Conservation (phyloP, 2,797 vertebrate species). For the Pseudochromis fuscus region DNA sequence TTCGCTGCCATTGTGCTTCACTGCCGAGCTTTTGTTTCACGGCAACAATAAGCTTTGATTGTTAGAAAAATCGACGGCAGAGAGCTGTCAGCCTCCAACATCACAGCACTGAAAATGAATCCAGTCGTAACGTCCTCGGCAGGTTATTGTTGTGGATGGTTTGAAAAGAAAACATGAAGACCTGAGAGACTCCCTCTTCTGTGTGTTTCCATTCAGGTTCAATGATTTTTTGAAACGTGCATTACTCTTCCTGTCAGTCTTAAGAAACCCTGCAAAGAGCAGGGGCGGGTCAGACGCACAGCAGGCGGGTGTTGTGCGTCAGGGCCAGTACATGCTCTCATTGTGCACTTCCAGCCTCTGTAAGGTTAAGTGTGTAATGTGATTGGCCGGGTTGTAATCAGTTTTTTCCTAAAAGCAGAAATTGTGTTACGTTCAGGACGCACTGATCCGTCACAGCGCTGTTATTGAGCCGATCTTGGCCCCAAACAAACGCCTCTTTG, state of each 20-base stretch:
- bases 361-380: slow-evolving; percentile 9
- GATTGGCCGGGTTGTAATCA: slow-evolving; percentile 12
- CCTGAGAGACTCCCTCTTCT: not conserved
- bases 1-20: not conserved
- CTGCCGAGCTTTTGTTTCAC: slow-evolving; percentile 6
- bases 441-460: slow-evolving; percentile 20
- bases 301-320: not conserved
- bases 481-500: slow-evolving; percentile 12
- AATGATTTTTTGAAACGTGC: not conserved
- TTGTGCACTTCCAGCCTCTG: slow-evolving; percentile 4
- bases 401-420: slow-evolving; percentile 6
- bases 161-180: slow-evolving; percentile 4
- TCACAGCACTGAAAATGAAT: not conserved
- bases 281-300: not conserved
- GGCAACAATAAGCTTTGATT: not conserved
- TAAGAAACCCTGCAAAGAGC: not conserved
- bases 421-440: slow-evolving; percentile 28
- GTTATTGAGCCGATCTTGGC: slow-evolving; percentile 41
- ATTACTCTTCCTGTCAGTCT: not conserved
- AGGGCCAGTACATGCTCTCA: not conserved
- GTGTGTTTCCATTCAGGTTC: not conserved
- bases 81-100: not conserved
- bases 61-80: slow-evolving; percentile 1
- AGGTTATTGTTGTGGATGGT: not conserved
- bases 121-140: not conserved